phyloP scores from a whole-genome alignment of 2,888 invertebrate species.

The Tachina fera region DNA sequence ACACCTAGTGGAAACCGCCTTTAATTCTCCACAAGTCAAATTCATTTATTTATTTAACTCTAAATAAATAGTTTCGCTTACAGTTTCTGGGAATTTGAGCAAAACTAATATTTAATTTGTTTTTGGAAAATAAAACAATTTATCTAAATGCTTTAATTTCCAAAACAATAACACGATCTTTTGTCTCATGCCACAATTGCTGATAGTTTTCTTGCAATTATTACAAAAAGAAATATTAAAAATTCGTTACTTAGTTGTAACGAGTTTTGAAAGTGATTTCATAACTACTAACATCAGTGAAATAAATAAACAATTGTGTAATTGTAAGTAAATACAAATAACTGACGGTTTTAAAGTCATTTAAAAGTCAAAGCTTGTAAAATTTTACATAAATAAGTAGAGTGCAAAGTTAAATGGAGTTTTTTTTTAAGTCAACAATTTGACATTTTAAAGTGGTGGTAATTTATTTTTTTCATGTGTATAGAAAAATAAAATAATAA shows the following conservation, averaged over 20 bases:
- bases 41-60: neutral
- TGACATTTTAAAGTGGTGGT: constrained; percentile 55
- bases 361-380: constrained; percentile 52
- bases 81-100: neutral
- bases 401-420: constrained; percentile 24
- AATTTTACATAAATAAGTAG: constrained; percentile 37
- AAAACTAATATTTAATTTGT: constrained; percentile 1
- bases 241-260: constrained; percentile 42
- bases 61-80: neutral
- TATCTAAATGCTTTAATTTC: constrained; percentile 13
- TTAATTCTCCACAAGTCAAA: neutral
- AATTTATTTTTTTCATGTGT: constrained; percentile 27
- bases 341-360: constrained; percentile 26
- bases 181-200: constrained; percentile 11
- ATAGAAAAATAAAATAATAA: constrained; percentile 48
- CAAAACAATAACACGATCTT: constrained; percentile 22
- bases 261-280: constrained; percentile 41
- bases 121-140: constrained; percentile 9
- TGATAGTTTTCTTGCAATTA: neutral
- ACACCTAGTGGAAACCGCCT: too few species aligned
- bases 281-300: constrained; percentile 21
- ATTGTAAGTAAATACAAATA: constrained; percentile 50
- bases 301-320: constrained; percentile 7
- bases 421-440: constrained; percentile 48
- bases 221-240: neutral